phyloP scores from a whole-genome alignment of 1,140 invertebrate genomes.

The Cydia amplana region DNA sequence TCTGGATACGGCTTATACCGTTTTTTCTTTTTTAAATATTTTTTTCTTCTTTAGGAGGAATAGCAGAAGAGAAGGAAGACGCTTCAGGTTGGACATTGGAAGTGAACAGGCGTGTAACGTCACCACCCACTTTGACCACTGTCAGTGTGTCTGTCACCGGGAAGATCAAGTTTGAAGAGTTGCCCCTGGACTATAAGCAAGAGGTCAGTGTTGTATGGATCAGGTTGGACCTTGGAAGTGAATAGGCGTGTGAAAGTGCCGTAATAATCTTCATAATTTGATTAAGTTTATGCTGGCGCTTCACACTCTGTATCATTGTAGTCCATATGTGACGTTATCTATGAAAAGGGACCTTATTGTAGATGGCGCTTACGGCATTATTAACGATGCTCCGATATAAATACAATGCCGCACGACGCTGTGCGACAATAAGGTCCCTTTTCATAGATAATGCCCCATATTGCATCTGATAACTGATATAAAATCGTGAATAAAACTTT shows the following conservation, averaged over 20 bases:
- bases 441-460: no score
- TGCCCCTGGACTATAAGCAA: slow-evolving; percentile 82
- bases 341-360: no score
- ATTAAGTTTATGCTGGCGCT: no score
- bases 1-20: no score
- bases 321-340: no score
- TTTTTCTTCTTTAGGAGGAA: slow-evolving; percentile 48
- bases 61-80: slow-evolving; percentile 54
- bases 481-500: neutral
- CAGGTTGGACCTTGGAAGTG: slow-evolving; percentile 11
- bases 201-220: slow-evolving; percentile 56
- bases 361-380: no score
- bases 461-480: no score
- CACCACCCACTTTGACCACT: slow-evolving; percentile 83
- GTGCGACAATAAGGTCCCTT: no score
- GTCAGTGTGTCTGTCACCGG: slow-evolving; percentile 81
- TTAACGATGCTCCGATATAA: no score
- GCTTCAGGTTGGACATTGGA: slow-evolving; percentile 63
- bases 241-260: neutral
- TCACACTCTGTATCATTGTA: no score
- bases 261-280: neutral
- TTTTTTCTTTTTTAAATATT: no score
- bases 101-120: slow-evolving; percentile 58
- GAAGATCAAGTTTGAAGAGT: slow-evolving; percentile 85
- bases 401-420: no score